Evolutionary conservation across 2,888 invertebrate genomes (phyloP), one percentile per base, ranked within the genome.

Genomic region (Cyclophora punctaria): DNA sequence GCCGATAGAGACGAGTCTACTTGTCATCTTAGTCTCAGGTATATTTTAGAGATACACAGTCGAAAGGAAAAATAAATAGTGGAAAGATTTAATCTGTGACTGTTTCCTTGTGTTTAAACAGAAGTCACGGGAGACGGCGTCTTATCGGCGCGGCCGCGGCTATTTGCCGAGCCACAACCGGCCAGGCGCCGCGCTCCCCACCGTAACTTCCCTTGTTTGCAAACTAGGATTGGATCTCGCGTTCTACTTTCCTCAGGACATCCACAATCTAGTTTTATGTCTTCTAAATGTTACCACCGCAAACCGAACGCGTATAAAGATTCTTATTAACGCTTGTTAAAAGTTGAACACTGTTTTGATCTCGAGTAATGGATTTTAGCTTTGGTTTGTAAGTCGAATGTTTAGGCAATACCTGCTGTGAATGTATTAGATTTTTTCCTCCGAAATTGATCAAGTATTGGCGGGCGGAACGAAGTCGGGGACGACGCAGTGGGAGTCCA

Each of bases 141-240:
- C 78, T 85, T 85, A 83, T 83, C 86, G 80, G 73, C 78, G 78
- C 73, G 77, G 69, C 60, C 77, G 80, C 61, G 75, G 72, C 75
- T 83, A 80, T 83, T 83, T 83, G 78, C 80, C 70, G 73, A 77
- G 78, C 73, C 76, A 71, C 71, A 72, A 69, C 64, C 66, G 58
- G 62, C 63, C 71, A 67, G 71, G 70, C 68, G 68, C 74, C 70
- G 67, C 69, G 63, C 4, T 57, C 66, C 66, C 55, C 66, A 62
- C 73, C 77, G 73, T 82, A 85, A 88, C 85, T 84, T 84, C 83
- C 78, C 87, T 87, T 88, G 85, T 88, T 88, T 88, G 84, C 84
- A 79, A 86, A 88, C 84, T 87, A 75, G 76, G 87, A 88, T 87
- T 88, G 87, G 84, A 84, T 86, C 81, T 73, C 75, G 81, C 80